Base-by-base conservation (phyloP, 1,140 invertebrate species). In the Whitmania pigra region DNA sequence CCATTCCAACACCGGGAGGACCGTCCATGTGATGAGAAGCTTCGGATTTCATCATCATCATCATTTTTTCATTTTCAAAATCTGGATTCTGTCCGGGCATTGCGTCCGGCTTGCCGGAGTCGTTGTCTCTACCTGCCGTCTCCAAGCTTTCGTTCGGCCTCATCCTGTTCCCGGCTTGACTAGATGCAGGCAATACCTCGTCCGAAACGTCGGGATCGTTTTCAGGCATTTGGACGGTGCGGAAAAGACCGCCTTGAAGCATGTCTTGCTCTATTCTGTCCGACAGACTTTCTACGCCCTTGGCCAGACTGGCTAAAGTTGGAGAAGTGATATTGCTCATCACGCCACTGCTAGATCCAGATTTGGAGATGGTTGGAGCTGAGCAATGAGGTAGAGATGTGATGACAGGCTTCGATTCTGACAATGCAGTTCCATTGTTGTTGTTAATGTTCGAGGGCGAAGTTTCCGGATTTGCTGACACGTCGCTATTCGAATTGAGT, bases 201-300 rank as follows among this genome's bases (percentile, higher is more conserved):
- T 53, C 69, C 20, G 69, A 20, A 15, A 70, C 36, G n/a, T 70
- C 69, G 29, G 49, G 69, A 25, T 70, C 69, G 69, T 70, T 70
- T 49, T 70, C 78, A 73, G 80, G 80, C 72, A 81, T 78, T 72
- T 82, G 81, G 73, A 82, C 81, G 76, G 77, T 81, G 75, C 80
- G 80, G 76, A 81, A 82, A 22, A 80, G 80, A 40, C 81, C 81
- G 71, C 80, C 80, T 73, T 82, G 80, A 77, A 81, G 79, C 80
- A 82, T 82, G 67, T 81, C 80, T 73, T 82, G 80, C 75, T 81
- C 78, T 79, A 82, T 81, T 74, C 81, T 79, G 74, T 80, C 79
- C 17, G 80, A 80, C 71, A 81, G 75, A 74, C 81, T 78, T 76
- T 82, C 81, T 53, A 82, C 79, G 53, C 80, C 81, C 75, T 82